phyloP scores from a whole-genome alignment of 2,888 invertebrate genomes.

The Alentia gelatinosa region DNA sequence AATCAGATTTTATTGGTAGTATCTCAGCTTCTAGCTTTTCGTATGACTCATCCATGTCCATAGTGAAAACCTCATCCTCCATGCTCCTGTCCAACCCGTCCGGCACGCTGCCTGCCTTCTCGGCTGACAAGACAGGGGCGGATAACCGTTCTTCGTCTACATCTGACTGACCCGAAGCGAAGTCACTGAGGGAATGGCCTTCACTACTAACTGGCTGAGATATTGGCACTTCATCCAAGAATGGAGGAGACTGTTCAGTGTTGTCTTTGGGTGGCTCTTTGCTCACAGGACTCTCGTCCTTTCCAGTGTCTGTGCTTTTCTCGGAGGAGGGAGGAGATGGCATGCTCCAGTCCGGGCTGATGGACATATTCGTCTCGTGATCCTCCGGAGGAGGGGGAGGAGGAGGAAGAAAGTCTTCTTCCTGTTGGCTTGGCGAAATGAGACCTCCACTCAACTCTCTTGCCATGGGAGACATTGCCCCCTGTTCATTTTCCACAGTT shows the following conservation, averaged over 20 bases:
- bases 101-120: not conserved
- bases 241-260: not conserved
- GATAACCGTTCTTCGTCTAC: not conserved
- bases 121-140: not conserved
- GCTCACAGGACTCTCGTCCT: not conserved
- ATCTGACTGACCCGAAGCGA: not conserved
- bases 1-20: not conserved
- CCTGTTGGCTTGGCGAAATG: not conserved
- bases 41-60: constrained; percentile 47
- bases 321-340: not conserved
- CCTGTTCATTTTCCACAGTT: not conserved
- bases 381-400: not conserved
- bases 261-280: not conserved
- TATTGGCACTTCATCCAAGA: not conserved
- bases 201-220: not conserved
- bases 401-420: not conserved
- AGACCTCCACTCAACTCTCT: not conserved
- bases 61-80: constrained; percentile 38
- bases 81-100: not conserved
- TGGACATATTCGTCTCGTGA: not conserved
- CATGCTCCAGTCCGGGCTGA: constrained; percentile 8
- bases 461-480: not conserved
- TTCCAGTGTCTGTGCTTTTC: not conserved
- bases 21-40: not conserved
- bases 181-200: not conserved